Evolutionary conservation across 2,797 vertebrate genomes (phyloP).

Genomic region (Sandelia bainsii): DNA sequence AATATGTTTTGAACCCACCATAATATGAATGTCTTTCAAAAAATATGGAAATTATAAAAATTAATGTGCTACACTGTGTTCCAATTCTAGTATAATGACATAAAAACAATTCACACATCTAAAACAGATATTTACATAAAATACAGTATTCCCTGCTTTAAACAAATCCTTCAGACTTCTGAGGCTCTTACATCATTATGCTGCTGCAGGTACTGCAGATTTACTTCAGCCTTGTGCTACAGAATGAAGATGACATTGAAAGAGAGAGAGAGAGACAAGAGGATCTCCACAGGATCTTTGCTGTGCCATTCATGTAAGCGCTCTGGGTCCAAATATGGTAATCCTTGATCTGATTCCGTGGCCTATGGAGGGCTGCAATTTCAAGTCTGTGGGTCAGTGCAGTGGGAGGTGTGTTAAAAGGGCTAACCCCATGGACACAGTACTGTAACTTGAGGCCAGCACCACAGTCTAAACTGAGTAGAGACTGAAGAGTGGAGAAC

Average conservation of each 20-base stretch:
- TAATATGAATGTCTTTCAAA: not conserved
- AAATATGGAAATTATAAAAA: not conserved
- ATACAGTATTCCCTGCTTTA: not conserved
- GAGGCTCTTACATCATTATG: constrained; percentile 17
- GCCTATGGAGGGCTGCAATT: constrained; percentile 29
- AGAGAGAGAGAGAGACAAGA: constrained; percentile 13
- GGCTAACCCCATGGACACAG: constrained; percentile 57
- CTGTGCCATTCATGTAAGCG: constrained; percentile 20
- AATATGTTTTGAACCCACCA: not conserved
- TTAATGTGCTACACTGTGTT: too few species aligned
- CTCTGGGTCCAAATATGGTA: constrained; percentile 35
- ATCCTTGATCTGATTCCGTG: constrained; percentile 43
- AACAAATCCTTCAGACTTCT: not conserved
- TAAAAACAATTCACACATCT: too few species aligned
- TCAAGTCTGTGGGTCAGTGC: constrained; percentile 54
- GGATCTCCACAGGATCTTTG: constrained; percentile 33
- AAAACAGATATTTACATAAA: not conserved
- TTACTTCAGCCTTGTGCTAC: constrained; percentile 19
- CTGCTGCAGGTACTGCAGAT: constrained; percentile 32
- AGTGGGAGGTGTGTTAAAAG: constrained; percentile 53
- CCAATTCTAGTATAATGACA: too few species aligned
- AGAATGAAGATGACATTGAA: constrained; percentile 11
- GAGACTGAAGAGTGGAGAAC: constrained; percentile 23
- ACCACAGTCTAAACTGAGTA: constrained; percentile 29
- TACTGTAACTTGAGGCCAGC: constrained; percentile 24